Evolutionary conservation across 1,140 invertebrate genomes (phyloP).

Genomic region (Sinella curviseta): DNA sequence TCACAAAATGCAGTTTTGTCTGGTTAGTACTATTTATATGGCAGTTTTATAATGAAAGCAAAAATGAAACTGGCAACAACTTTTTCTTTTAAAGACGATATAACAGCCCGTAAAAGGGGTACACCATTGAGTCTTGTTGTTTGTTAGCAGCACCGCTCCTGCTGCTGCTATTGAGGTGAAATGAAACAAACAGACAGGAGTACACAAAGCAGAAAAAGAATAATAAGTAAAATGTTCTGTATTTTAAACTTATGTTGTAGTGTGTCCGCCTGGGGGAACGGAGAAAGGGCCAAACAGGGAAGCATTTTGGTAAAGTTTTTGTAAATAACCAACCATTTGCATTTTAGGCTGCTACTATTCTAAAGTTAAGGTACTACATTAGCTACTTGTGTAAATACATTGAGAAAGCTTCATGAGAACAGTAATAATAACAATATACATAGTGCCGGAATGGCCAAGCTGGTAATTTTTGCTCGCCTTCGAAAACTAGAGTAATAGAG

Average conservation of each 20-base stretch:
- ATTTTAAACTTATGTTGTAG: background rate
- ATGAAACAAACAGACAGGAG: no score
- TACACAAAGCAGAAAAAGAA: no score
- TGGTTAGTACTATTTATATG: background rate
- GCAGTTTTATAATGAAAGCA: conserved; percentile 3
- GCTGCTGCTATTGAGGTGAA: no score
- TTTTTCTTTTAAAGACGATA: background rate
- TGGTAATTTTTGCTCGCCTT: no score
- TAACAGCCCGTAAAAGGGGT: no score
- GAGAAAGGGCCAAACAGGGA: conserved; percentile 9
- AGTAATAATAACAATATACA: background rate
- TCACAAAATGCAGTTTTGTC: background rate
- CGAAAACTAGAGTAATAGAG: no score
- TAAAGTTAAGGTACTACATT: conserved; percentile 1
- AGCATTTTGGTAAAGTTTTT: conserved; percentile 14
- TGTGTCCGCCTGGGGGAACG: background rate
- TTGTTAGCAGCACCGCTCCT: no score
- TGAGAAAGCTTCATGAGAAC: background rate
- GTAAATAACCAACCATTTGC: conserved; percentile 19
- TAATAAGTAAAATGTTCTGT: background rate
- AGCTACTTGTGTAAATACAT: background rate
- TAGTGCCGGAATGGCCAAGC: no score
- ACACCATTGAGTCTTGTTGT: no score
- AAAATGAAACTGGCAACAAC: background rate
- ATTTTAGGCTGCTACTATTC: background rate